Percentiles rank a stretch among this genome's conserved stretches.
phyloP scores from a whole-genome alignment of 2,888 invertebrate species.

The Stictocephala bisonia region DNA sequence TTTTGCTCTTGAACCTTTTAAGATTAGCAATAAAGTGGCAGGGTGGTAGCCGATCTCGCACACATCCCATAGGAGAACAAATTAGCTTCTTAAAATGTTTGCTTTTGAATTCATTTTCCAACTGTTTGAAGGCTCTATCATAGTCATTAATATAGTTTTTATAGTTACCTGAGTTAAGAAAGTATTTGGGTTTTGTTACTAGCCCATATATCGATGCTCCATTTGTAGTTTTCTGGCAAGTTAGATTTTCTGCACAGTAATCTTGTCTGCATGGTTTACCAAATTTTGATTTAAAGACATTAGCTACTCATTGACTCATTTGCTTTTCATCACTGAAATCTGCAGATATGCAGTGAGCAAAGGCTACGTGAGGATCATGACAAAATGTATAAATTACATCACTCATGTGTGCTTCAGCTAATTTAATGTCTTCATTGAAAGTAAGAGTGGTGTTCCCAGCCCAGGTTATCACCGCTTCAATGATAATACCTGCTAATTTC shows the following conservation, averaged over 20 bases:
- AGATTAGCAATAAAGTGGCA: neutral
- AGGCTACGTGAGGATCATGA: too few relatives aligned
- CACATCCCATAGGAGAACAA: slow-evolving; percentile 1
- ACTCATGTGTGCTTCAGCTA: too few relatives aligned
- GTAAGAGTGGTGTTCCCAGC: too few relatives aligned
- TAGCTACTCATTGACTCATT: too few relatives aligned
- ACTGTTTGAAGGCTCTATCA: neutral
- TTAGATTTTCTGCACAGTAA: neutral
- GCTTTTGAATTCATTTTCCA: neutral
- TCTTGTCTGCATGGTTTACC: too few relatives aligned
- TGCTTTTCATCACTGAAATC: too few relatives aligned
- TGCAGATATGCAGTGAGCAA: too few relatives aligned
- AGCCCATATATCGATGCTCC: neutral
- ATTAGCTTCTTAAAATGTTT: neutral
- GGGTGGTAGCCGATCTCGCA: neutral
- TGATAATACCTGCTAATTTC: too few relatives aligned
- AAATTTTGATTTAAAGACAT: too few relatives aligned
- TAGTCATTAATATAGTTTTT: neutral
- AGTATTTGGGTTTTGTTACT: slow-evolving; percentile 2
- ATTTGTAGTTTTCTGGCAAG: neutral
- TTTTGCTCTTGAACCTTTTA: neutral
- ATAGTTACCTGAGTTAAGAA: neutral
- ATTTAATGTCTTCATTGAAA: too few relatives aligned
- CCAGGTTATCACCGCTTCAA: too few relatives aligned
- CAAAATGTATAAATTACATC: too few relatives aligned